Evolutionary conservation across 2,113 vertebrate species (phyloP).

Genomic region (Plotosus lineatus): DNA sequence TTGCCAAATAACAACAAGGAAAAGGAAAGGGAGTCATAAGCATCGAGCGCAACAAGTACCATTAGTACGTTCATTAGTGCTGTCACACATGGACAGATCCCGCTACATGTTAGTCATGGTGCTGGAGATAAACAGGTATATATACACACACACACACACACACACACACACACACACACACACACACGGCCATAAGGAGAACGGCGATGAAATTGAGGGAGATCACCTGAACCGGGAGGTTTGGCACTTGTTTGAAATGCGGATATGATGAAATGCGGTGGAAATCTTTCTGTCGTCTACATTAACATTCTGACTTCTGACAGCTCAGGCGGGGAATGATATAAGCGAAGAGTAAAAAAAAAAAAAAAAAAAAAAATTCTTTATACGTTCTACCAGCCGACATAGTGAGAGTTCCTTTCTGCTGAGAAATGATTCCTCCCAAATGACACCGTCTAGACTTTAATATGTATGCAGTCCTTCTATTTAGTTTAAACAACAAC

Average conservation of each 20-base stretch:
- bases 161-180: not conserved
- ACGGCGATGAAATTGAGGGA: not conserved
- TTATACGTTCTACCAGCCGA: not conserved
- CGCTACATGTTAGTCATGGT: constrained; percentile 1
- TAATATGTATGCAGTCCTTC: too few relatives aligned
- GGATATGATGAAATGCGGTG: constrained; percentile 36
- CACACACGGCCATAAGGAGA: not conserved
- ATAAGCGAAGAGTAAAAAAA: not conserved
- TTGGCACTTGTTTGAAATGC: constrained; percentile 20
- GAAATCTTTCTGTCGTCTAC: constrained; percentile 12
- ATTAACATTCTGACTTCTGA: constrained; percentile 20
- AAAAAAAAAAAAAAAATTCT: not conserved
- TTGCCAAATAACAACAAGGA: constrained; percentile 39
- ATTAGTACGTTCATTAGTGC: constrained; percentile 46
- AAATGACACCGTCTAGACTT: not conserved
- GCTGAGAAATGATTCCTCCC: not conserved
- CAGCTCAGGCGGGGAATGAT: not conserved
- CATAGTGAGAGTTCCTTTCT: not conserved
- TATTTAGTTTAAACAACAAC: too few relatives aligned
- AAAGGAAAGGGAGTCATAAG: constrained; percentile 35
- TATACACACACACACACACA: not conserved
- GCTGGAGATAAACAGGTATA: not conserved
- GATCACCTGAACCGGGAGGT: not conserved
- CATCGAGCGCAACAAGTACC: constrained; percentile 37
- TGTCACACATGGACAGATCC: constrained; percentile 39